Conservation (phyloP, 1,140 invertebrate genomes). For the Leptoteleia sp. region DNA sequence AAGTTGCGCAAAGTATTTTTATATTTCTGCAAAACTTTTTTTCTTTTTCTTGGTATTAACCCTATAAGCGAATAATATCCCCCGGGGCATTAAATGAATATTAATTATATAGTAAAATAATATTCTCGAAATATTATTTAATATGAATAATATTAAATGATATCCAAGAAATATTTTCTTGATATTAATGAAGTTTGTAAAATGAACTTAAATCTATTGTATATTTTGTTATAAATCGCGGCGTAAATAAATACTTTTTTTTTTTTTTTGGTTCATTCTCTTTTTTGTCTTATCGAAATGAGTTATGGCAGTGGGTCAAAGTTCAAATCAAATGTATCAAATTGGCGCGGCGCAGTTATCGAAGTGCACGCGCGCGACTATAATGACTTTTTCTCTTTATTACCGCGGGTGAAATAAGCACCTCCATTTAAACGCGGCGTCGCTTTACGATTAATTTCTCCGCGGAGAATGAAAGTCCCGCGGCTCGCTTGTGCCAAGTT, state of each 20-base stretch:
- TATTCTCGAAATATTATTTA: too few species aligned
- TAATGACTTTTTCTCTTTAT: constrained; percentile 57
- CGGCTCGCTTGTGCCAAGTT: constrained; percentile 54
- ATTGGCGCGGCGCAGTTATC: constrained; percentile 25
- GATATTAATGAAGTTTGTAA: too few species aligned
- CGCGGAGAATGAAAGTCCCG: constrained; percentile 68
- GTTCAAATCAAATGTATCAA: constrained; percentile 46
- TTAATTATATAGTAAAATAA: too few species aligned
- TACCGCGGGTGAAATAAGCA: constrained; percentile 38
- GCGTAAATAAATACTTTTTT: too few species aligned
- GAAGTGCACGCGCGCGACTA: background rate
- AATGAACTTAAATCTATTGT: too few species aligned
- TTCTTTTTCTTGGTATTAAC: constrained; percentile 3
- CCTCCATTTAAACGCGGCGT: constrained; percentile 33
- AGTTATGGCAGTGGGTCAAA: constrained; percentile 24
- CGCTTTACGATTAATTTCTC: constrained; percentile 72
- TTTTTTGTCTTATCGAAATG: background rate
- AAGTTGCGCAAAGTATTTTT: background rate
- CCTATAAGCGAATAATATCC: too few species aligned
- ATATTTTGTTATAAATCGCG: too few species aligned
- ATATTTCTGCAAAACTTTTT: background rate
- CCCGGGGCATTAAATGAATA: too few species aligned
- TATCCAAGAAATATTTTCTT: background rate
- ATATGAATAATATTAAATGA: too few species aligned
- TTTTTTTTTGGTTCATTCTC: too few species aligned